A percentile compares a stretch with the other conserved stretches of the same genome.
phyloP scores from a whole-genome alignment of 1,140 invertebrate species.

The Mamestra configurata region DNA sequence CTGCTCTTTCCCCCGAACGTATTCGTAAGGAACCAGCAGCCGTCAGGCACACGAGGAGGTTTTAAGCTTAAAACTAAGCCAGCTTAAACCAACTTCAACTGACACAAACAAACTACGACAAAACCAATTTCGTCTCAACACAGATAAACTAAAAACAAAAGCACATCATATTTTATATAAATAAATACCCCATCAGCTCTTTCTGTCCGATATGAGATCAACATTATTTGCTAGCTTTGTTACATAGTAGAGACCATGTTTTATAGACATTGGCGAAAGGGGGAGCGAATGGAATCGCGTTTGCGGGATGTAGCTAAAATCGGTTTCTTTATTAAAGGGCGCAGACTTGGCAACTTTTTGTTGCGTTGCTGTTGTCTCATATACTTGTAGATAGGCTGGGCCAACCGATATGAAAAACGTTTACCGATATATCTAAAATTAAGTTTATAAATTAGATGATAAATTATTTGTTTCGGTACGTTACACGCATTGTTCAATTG shows the following conservation, averaged over 20 bases:
- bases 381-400: no score
- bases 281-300: slow-evolving; percentile 62
- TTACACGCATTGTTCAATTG: no score
- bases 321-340: slow-evolving; percentile 75
- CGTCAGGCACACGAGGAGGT: no score
- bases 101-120: not conserved
- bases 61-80: no score
- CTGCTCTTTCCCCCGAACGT: no score
- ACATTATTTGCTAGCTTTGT: slow-evolving; percentile 63
- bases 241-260: slow-evolving; percentile 68
- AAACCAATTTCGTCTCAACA: not conserved
- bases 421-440: no score
- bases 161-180: slow-evolving; percentile 38
- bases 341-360: slow-evolving; percentile 6
- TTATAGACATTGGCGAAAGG: slow-evolving; percentile 70
- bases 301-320: slow-evolving; percentile 71
- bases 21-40: no score
- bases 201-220: slow-evolving; percentile 54
- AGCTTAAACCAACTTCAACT: no score
- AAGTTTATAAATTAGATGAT: no score
- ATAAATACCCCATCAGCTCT: slow-evolving; percentile 50
- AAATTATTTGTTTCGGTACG: no score
- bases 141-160: slow-evolving; percentile 26
- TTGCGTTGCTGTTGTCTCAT: not conserved
- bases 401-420: no score